Evolutionary conservation across 1,140 invertebrate species (phyloP).

Genomic region (Ceratitis capitata): DNA sequence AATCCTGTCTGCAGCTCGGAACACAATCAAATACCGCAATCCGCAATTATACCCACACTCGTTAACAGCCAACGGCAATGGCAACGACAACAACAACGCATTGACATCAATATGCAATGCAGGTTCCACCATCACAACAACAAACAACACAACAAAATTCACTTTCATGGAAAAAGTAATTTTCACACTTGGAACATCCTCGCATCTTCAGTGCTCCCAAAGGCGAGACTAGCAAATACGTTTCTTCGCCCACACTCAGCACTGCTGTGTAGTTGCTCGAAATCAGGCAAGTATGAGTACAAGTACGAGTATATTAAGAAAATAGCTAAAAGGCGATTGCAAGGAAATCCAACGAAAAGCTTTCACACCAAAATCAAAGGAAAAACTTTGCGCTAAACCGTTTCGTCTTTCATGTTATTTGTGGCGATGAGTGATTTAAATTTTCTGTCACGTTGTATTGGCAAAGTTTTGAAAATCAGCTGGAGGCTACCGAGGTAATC

Average conservation of each 20-base stretch:
- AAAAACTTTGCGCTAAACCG: constrained; percentile 5
- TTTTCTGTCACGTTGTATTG: constrained; percentile 1
- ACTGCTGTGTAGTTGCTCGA: neutral
- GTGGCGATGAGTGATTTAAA: neutral
- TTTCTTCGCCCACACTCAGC: neutral
- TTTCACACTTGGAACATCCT: constrained; percentile 16
- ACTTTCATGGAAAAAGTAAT: neutral
- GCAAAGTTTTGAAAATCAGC: neutral
- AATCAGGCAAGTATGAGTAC: no score
- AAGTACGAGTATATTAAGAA: neutral
- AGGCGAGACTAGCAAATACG: neutral
- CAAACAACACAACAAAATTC: constrained; percentile 27
- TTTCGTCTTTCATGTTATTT: no score
- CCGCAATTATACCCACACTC: neutral
- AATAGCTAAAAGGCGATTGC: neutral
- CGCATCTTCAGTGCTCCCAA: neutral
- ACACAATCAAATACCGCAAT: neutral
- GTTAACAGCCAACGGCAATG: neutral
- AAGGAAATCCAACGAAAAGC: neutral
- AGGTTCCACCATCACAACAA: constrained; percentile 11
- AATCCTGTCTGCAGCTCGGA: neutral
- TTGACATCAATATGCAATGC: constrained; percentile 2
- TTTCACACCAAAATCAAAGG: neutral
- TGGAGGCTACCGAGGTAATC: neutral
- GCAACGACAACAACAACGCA: no score